phyloP scores from a whole-genome alignment of 2,113 vertebrate species.

The Clarias batrachus region DNA sequence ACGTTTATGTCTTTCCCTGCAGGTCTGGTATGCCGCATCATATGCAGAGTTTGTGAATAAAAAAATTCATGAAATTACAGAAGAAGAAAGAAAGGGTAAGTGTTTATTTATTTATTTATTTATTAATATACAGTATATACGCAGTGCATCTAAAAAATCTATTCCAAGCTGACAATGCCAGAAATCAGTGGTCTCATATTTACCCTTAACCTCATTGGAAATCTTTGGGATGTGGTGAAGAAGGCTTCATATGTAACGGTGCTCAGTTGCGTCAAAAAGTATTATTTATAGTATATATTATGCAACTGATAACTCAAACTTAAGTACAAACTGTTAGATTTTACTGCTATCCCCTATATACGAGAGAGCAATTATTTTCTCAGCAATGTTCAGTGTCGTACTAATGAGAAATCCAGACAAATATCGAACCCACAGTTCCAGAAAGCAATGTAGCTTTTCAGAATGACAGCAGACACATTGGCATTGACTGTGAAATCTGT shows the following conservation, averaged over 20 bases:
- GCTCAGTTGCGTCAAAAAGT: no score
- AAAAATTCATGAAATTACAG: constrained; percentile 92
- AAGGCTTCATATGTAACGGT: no score
- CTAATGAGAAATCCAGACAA: background rate
- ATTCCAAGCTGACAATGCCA: no score
- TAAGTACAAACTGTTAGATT: background rate
- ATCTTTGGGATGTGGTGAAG: no score
- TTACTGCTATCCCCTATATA: background rate
- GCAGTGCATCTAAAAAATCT: no score
- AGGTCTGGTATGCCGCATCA: constrained; percentile 98
- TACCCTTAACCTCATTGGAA: no score
- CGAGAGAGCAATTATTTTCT: background rate
- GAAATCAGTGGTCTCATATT: no score
- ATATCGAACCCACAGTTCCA: background rate
- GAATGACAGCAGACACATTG: background rate
- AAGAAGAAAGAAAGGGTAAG: constrained; percentile 93
- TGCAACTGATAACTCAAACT: background rate
- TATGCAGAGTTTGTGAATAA: constrained; percentile 95
- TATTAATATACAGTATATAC: no score
- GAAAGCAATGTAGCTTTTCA: background rate
- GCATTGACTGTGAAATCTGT: background rate
- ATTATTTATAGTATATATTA: no score
- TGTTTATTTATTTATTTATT: background rate
- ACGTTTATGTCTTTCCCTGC: constrained; percentile 28
- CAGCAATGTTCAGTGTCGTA: background rate